Conservation (phyloP, 2,113 vertebrate species). For the Megaptera novaeangliae region DNA sequence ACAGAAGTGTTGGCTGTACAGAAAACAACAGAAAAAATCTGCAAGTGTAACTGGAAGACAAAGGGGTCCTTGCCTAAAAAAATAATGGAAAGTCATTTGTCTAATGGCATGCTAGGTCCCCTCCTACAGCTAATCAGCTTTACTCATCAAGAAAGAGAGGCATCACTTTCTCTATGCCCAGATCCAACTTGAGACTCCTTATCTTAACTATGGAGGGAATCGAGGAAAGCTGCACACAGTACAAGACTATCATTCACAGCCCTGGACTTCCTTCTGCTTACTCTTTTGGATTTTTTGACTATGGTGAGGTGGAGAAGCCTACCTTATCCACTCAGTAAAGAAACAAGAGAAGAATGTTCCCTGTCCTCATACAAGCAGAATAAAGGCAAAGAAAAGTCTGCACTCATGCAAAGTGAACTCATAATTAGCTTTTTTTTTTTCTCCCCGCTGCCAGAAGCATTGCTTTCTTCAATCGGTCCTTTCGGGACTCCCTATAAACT, state of each 20-base stretch:
- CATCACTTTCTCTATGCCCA: neutral
- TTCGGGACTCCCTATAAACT: neutral
- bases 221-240: neutral
- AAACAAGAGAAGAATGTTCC: neutral
- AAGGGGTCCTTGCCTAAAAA: constrained; percentile 11
- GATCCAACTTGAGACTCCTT: neutral
- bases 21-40: constrained; percentile 27
- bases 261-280: neutral
- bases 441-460: neutral
- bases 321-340: neutral
- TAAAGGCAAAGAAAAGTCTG: neutral
- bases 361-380: neutral
- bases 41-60: constrained; percentile 38
- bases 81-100: neutral
- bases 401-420: neutral
- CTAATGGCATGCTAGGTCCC: neutral
- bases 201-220: neutral
- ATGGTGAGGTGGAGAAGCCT: neutral
- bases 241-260: neutral
- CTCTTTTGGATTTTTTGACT: neutral
- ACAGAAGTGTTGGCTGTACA: neutral
- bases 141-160: neutral
- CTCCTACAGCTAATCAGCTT: neutral
- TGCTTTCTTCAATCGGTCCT: neutral
- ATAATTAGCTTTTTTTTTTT: neutral